Conservation (phyloP, 1,140 invertebrate genomes). For the Drosophila obscura region DNA sequence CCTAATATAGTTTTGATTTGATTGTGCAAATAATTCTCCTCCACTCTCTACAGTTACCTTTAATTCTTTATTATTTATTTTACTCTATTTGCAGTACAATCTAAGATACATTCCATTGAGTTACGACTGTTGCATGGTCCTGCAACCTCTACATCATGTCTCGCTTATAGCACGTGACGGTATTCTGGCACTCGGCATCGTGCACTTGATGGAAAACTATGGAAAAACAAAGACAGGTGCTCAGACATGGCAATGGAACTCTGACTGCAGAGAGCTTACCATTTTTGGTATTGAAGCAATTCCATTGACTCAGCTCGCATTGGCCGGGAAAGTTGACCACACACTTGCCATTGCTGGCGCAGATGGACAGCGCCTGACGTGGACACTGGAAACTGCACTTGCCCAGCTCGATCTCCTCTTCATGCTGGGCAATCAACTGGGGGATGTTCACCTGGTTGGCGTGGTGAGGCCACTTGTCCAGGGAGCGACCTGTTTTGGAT, state of each 20-base stretch:
- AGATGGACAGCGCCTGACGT: slow-evolving; percentile 50
- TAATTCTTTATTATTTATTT: no score
- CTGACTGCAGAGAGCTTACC: slow-evolving; percentile 21
- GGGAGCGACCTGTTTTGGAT: slow-evolving; percentile 30
- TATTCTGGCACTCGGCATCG: slow-evolving; percentile 62
- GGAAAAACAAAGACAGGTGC: neutral
- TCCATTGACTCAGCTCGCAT: slow-evolving; percentile 71
- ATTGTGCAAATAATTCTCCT: no score
- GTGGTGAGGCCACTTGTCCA: slow-evolving; percentile 12
- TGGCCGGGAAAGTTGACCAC: slow-evolving; percentile 71
- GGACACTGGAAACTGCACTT: slow-evolving; percentile 70
- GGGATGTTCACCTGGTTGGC: slow-evolving; percentile 45
- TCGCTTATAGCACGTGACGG: slow-evolving; percentile 58
- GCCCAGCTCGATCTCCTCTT: slow-evolving; percentile 51
- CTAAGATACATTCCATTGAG: no score
- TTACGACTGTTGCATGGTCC: neutral
- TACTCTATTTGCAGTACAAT: neutral
- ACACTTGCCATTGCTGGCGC: slow-evolving; percentile 71
- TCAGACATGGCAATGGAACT: neutral
- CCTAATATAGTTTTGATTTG: no score
- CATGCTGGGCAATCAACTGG: slow-evolving; percentile 49
- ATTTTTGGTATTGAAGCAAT: slow-evolving; percentile 76
- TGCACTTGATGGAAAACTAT: slow-evolving; percentile 68
- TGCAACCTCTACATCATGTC: slow-evolving; percentile 49
- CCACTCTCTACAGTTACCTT: no score